Conservation (phyloP, 2,797 vertebrate genomes). For the Melanotaenia parkinsoni region DNA sequence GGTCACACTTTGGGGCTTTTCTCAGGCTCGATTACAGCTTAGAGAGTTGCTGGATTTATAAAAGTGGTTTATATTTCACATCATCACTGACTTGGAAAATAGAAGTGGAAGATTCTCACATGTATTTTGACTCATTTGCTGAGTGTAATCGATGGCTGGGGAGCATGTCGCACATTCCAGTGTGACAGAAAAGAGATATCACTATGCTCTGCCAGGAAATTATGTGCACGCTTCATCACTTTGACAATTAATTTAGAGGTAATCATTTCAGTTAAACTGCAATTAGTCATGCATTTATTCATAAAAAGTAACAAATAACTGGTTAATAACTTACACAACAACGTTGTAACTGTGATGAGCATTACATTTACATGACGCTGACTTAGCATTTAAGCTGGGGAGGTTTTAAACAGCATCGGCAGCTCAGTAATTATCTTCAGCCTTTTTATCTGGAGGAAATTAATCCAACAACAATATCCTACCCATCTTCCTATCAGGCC, state of each 20-base stretch:
- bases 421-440: slow-evolving; percentile 45
- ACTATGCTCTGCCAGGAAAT: slow-evolving; percentile 15
- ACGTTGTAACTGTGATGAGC: slow-evolving; percentile 9
- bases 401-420: slow-evolving; percentile 29
- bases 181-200: slow-evolving; percentile 21
- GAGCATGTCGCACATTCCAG: slow-evolving; percentile 21
- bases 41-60: slow-evolving; percentile 47
- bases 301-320: slow-evolving; percentile 45
- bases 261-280: slow-evolving; percentile 38
- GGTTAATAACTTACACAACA: slow-evolving; percentile 58
- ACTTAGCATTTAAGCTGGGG: slow-evolving; percentile 31
- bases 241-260: slow-evolving; percentile 45
- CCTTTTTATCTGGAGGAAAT: slow-evolving; percentile 50
- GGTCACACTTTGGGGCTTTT: slow-evolving; percentile 55
- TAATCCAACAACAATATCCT: slow-evolving; percentile 53
- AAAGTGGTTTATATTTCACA: slow-evolving; percentile 55
- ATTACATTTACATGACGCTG: slow-evolving; percentile 39
- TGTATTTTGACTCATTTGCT: slow-evolving; percentile 35
- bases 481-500: slow-evolving; percentile 55
- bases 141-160: slow-evolving; percentile 14
- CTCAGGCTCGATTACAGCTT: slow-evolving; percentile 54
- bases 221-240: slow-evolving; percentile 30
- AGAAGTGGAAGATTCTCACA: slow-evolving; percentile 22
- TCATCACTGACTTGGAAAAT: slow-evolving; percentile 32
- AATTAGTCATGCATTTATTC: slow-evolving; percentile 51